phyloP scores from a whole-genome alignment of 2,888 invertebrate species.

The Caenorhabditis uteleia region DNA sequence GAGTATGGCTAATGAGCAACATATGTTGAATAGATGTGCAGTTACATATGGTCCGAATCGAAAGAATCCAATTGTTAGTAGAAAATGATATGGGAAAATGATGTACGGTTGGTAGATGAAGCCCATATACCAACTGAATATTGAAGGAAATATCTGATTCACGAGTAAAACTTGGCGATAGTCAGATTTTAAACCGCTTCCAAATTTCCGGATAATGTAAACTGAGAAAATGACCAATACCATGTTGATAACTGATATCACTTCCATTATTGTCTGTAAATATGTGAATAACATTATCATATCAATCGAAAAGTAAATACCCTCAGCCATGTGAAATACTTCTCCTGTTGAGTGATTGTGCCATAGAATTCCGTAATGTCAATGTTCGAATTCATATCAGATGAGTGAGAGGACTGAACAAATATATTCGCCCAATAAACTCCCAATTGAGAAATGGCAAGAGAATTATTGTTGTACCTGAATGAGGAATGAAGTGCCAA shows the following conservation, averaged over 20 bases:
- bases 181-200: constrained; percentile 12
- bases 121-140: constrained; percentile 32
- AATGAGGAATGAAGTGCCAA: no score
- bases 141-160: constrained; percentile 20
- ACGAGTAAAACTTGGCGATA: constrained; percentile 28
- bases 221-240: constrained; percentile 2
- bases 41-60: constrained; percentile 32
- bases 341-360: constrained; percentile 12
- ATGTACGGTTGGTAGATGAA: constrained; percentile 35
- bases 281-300: no score
- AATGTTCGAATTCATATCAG: background rate
- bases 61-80: constrained; percentile 27
- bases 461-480: no score
- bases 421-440: no score
- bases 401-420: no score
- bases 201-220: constrained; percentile 13
- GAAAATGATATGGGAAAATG: constrained; percentile 30
- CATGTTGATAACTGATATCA: constrained; percentile 15
- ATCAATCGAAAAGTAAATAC: no score
- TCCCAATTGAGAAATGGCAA: no score
- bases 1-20: constrained; percentile 27
- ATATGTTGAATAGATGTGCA: constrained; percentile 33
- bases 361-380: constrained; percentile 14
- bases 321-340: constrained; percentile 12
- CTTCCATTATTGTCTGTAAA: constrained; percentile 28